Conservation (phyloP, 1,140 invertebrate species). For the Elymnias hypermnestra region DNA sequence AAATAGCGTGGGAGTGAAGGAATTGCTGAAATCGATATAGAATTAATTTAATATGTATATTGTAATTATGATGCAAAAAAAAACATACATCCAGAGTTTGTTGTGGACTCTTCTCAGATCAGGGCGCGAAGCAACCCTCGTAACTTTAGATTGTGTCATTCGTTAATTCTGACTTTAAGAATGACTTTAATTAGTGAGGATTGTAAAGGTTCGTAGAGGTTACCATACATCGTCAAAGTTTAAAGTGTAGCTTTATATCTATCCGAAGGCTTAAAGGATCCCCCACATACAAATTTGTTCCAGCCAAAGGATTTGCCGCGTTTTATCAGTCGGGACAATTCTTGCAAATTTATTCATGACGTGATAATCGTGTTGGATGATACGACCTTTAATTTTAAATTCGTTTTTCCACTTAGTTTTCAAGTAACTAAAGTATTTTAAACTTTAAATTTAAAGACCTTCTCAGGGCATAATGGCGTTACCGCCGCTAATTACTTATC, state of each 20-base stretch:
- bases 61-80: no score
- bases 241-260: not conserved
- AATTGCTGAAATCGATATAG: no score
- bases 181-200: no score
- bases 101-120: no score
- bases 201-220: not conserved
- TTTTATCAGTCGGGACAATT: no score
- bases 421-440: slow-evolving; percentile 28
- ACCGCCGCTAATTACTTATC: no score
- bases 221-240: not conserved
- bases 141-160: no score
- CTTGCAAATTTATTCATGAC: slow-evolving; percentile 57
- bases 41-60: no score
- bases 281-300: slow-evolving; percentile 15
- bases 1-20: no score
- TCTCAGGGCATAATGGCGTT: slow-evolving; percentile 10
- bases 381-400: slow-evolving; percentile 38
- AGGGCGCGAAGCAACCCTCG: no score
- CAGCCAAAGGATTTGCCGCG: slow-evolving; percentile 25
- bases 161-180: no score
- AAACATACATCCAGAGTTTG: no score
- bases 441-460: slow-evolving; percentile 18
- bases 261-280: not conserved
- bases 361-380: slow-evolving; percentile 38
- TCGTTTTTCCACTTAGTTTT: slow-evolving; percentile 17